Percentiles rank a stretch among this genome's conserved stretches.
Evolutionary conservation across 2,888 invertebrate genomes (phyloP).

Genomic region (Lycia hirtaria): DNA sequence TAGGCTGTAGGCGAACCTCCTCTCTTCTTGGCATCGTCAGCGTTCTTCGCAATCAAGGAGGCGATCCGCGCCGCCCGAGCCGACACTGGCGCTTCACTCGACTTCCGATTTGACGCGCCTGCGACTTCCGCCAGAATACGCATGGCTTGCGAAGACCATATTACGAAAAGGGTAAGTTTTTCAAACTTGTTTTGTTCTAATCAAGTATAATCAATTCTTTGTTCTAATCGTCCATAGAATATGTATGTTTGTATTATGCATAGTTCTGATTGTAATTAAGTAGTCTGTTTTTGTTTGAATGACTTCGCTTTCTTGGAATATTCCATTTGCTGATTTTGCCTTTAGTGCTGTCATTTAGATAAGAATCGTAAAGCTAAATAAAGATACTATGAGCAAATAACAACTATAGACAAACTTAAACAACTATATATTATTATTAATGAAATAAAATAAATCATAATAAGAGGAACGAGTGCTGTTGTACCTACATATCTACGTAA

Average conservation of each 20-base stretch:
- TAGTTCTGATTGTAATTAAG: no score
- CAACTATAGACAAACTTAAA: neutral
- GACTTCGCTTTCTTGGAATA: no score
- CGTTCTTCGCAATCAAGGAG: slow-evolving; percentile 95
- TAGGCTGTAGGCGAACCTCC: slow-evolving; percentile 99
- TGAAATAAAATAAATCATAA: no score
- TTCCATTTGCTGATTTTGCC: slow-evolving; percentile 3
- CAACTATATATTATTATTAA: no score
- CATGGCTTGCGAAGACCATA: slow-evolving; percentile 94
- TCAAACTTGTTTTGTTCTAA: neutral
- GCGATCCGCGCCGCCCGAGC: slow-evolving; percentile 92
- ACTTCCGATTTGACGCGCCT: slow-evolving; percentile 91
- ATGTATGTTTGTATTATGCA: no score
- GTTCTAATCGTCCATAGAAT: no score
- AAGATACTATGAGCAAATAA: slow-evolving; percentile 5
- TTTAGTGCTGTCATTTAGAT: slow-evolving; percentile 3
- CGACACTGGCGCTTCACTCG: slow-evolving; percentile 86
- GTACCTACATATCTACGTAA: no score
- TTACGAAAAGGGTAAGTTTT: slow-evolving; percentile 89
- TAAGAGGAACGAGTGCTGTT: no score
- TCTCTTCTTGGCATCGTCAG: slow-evolving; percentile 94
- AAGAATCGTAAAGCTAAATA: no score
- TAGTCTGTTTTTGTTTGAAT: no score
- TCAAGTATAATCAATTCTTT: no score
- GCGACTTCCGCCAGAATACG: slow-evolving; percentile 95